A percentile compares a stretch with the other conserved stretches of the same genome.
Conservation (phyloP, 2,113 vertebrate species). For the Scomber scombrus region DNA sequence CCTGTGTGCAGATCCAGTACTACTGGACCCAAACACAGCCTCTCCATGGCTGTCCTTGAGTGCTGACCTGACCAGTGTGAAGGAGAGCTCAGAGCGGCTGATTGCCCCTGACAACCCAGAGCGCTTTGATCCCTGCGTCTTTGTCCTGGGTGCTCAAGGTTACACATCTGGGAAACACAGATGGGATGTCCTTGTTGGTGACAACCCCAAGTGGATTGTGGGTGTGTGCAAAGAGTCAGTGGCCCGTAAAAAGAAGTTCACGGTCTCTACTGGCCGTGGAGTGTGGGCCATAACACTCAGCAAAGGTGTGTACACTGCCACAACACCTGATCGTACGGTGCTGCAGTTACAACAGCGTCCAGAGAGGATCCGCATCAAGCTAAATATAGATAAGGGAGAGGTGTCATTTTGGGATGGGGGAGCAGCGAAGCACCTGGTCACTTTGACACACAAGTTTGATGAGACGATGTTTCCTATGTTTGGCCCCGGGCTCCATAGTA, state of each 20-base stretch:
- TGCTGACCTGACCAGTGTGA: constrained; percentile 69
- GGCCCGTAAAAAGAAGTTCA: constrained; percentile 83
- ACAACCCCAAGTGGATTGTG: constrained; percentile 83
- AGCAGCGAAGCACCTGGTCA: constrained; percentile 71
- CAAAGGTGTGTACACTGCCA: constrained; percentile 77
- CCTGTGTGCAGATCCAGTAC: constrained; percentile 77
- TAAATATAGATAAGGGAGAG: constrained; percentile 78
- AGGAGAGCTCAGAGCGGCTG: constrained; percentile 74
- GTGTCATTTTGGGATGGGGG: constrained; percentile 82
- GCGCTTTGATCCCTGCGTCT: constrained; percentile 84
- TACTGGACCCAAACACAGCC: constrained; percentile 81
- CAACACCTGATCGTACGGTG: constrained; percentile 66
- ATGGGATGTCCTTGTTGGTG: constrained; percentile 83
- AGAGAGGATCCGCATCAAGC: constrained; percentile 74
- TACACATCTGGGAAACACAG: constrained; percentile 81
- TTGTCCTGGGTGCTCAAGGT: constrained; percentile 81
- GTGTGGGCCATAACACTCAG: constrained; percentile 84
- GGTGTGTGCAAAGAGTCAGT: constrained; percentile 82
- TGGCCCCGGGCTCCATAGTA: constrained; percentile 82
- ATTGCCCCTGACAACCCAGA: constrained; percentile 76
- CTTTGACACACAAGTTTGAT: constrained; percentile 79
- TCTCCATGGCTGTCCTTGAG: constrained; percentile 81
- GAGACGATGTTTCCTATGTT: constrained; percentile 84
- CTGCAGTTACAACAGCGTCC: constrained; percentile 64
- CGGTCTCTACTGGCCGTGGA: constrained; percentile 75